Evolutionary conservation across 2,888 invertebrate genomes (phyloP).

Genomic region (Philonicus albiceps): DNA sequence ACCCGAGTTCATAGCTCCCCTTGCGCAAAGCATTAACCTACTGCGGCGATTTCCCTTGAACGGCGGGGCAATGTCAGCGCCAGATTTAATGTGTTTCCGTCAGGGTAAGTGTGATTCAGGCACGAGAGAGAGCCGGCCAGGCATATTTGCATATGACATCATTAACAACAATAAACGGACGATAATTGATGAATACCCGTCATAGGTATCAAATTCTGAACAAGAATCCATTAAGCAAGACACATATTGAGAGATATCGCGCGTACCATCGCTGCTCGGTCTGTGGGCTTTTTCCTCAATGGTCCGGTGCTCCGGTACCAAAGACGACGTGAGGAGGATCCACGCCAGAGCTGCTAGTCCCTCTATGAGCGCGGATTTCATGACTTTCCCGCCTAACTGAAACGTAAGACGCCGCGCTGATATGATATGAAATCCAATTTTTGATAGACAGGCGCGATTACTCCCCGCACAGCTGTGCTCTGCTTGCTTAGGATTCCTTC

Average conservation of each 20-base stretch:
- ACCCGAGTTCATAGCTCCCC: neutral
- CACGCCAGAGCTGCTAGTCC: neutral
- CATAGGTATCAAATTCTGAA: constrained; percentile 52
- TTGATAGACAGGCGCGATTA: constrained; percentile 34
- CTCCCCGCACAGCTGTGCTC: constrained; percentile 4
- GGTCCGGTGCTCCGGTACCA: neutral
- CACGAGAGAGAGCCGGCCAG: constrained; percentile 8
- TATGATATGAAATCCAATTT: constrained; percentile 36
- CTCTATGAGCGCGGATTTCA: neutral
- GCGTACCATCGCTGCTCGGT: constrained; percentile 10
- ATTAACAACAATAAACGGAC: constrained; percentile 51
- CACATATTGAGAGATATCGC: constrained; percentile 53
- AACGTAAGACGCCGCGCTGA: constrained; percentile 26
- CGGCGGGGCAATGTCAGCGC: constrained; percentile 12
- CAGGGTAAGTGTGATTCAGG: constrained; percentile 19
- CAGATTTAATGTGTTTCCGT: constrained; percentile 16
- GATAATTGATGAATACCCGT: constrained; percentile 52
- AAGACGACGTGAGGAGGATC: neutral
- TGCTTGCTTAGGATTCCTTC: neutral
- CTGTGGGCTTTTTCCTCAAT: neutral
- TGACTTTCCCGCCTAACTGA: constrained; percentile 11
- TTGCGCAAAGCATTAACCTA: constrained; percentile 2
- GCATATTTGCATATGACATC: constrained; percentile 50
- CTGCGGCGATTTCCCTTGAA: constrained; percentile 16
- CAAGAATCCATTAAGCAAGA: constrained; percentile 54